Conservation (phyloP, 2,888 invertebrate genomes). For the Catocala fraxini region DNA sequence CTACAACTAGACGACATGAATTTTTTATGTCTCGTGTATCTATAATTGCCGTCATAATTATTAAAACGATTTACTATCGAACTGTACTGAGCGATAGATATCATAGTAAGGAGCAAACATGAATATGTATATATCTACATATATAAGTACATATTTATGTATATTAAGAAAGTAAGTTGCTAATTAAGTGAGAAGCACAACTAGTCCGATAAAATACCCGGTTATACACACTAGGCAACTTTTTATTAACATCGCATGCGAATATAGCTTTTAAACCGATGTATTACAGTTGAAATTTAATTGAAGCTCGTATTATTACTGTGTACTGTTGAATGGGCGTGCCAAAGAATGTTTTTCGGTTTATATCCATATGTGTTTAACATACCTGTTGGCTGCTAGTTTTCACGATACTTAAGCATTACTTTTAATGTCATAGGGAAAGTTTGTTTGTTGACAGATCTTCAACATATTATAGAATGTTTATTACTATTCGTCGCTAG, state of each 20-base stretch:
- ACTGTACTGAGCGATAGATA: conserved; percentile 3
- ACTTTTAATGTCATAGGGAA: conserved; percentile 32
- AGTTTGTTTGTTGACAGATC: conserved; percentile 15
- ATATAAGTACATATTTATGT: conserved; percentile 28
- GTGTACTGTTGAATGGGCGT: conserved; percentile 13
- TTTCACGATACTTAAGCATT: conserved; percentile 6
- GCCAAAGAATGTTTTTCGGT: conserved; percentile 20
- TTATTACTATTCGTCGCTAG: conserved; percentile 5
- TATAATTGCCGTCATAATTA: no score
- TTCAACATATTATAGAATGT: conserved; percentile 16
- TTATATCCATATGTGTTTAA: conserved; percentile 20
- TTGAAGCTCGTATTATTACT: conserved; percentile 26
- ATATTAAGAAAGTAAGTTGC: conserved; percentile 48
- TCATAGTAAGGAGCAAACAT: conserved; percentile 4
- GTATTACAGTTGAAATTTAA: conserved; percentile 44
- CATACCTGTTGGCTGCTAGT: conserved; percentile 35
- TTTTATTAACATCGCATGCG: conserved; percentile 30
- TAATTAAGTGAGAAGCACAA: conserved; percentile 46
- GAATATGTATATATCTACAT: conserved; percentile 26
- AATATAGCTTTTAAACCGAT: conserved; percentile 39
- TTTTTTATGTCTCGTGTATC: no score
- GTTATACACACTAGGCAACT: conserved; percentile 31
- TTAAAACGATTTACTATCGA: conserved; percentile 7
- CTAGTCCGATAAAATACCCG: conserved; percentile 36
- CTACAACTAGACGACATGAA: no score